phyloP scores from a whole-genome alignment of 2,888 invertebrate species.

The Agrenia bidenticulata region DNA sequence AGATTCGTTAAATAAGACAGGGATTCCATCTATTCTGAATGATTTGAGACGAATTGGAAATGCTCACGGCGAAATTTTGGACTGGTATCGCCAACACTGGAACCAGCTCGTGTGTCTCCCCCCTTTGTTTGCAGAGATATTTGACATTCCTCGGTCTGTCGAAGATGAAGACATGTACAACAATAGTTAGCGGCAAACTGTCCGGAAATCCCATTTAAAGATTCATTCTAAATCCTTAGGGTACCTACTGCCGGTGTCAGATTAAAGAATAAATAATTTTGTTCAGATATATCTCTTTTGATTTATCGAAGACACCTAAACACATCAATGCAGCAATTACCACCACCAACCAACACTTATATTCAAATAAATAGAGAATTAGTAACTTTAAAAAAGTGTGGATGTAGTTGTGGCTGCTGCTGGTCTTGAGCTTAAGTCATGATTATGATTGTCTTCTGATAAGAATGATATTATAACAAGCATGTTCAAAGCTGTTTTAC shows the following conservation, averaged over 20 bases:
- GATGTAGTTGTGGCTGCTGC: background rate
- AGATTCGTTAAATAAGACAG: slow-evolving; percentile 72
- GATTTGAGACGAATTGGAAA: slow-evolving; percentile 78
- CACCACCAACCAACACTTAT: too few relatives aligned
- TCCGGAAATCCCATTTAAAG: background rate
- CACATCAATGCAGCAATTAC: background rate
- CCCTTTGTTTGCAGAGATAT: slow-evolving; percentile 92
- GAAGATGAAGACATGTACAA: slow-evolving; percentile 61
- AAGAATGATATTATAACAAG: too few relatives aligned
- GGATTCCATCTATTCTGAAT: slow-evolving; percentile 62
- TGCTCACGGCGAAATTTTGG: slow-evolving; percentile 78
- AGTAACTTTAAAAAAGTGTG: too few relatives aligned
- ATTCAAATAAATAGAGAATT: too few relatives aligned
- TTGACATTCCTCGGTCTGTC: slow-evolving; percentile 88
- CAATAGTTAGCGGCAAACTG: slow-evolving; percentile 39
- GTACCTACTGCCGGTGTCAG: background rate
- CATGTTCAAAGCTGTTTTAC: too few relatives aligned
- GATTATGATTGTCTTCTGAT: background rate
- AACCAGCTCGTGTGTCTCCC: slow-evolving; percentile 74
- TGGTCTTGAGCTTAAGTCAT: slow-evolving; percentile 17
- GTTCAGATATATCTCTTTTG: background rate
- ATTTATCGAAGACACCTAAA: slow-evolving; percentile 12
- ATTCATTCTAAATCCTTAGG: background rate
- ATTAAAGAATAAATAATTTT: background rate
- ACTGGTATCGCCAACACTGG: slow-evolving; percentile 91